Conservation (phyloP, 2,113 vertebrate genomes). For the Sander vitreus region DNA sequence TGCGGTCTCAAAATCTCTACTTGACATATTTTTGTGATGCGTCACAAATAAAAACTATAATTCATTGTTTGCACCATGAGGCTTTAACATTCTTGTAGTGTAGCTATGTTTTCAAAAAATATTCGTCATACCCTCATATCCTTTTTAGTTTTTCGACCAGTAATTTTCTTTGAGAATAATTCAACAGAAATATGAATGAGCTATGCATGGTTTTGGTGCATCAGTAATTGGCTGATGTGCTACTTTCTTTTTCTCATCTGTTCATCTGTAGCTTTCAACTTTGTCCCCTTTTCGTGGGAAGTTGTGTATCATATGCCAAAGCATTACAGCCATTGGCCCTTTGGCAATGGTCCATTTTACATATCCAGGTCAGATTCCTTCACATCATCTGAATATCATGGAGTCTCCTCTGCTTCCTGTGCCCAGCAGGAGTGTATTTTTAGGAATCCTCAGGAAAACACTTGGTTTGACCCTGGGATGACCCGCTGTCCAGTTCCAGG, state of each 20-base stretch:
- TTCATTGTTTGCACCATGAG: conserved; percentile 23
- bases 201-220: conserved; percentile 52
- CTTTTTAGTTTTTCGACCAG: conserved; percentile 25
- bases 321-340: conserved; percentile 26
- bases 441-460: conserved; percentile 75
- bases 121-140: conserved; percentile 38
- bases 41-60: conserved; percentile 46
- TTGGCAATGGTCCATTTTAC: conserved; percentile 62
- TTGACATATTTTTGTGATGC: conserved; percentile 39
- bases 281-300: conserved; percentile 56
- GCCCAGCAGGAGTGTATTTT: conserved; percentile 73
- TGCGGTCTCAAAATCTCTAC: conserved; percentile 25
- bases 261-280: conserved; percentile 46
- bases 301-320: conserved; percentile 36
- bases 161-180: conserved; percentile 71
- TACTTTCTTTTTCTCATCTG: conserved; percentile 37
- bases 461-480: conserved; percentile 74
- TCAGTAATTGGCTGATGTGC: conserved; percentile 49
- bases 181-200: conserved; percentile 58
- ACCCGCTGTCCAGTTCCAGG: conserved; percentile 78
- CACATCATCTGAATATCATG: conserved; percentile 48
- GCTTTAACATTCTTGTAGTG: conserved; percentile 48
- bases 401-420: conserved; percentile 72
- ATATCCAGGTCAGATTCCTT: conserved; percentile 60
- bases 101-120: conserved; percentile 46